phyloP scores from a whole-genome alignment of 2,888 invertebrate genomes.

The Leptinotarsa rubiginosa region DNA sequence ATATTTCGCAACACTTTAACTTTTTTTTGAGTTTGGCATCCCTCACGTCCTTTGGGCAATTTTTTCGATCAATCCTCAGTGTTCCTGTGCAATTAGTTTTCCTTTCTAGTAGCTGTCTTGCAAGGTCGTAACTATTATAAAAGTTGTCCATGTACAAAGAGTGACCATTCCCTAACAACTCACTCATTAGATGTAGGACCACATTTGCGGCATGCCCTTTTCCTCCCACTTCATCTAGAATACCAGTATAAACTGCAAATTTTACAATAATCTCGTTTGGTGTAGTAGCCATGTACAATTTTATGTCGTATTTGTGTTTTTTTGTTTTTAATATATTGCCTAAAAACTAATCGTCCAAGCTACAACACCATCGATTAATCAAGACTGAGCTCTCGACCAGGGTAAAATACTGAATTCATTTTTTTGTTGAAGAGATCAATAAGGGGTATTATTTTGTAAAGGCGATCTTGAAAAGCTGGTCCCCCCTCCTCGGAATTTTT shows the following conservation, averaged over 20 bases:
- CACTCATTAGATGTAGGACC: slow-evolving; percentile 22
- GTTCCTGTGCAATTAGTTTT: slow-evolving; percentile 28
- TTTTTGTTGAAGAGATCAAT: slow-evolving; percentile 56
- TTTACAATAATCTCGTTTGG: slow-evolving; percentile 23
- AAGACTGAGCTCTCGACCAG: slow-evolving; percentile 42
- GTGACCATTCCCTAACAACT: slow-evolving; percentile 36
- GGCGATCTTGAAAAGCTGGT: slow-evolving; percentile 16
- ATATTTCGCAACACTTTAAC: slow-evolving; percentile 29
- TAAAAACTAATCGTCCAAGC: slow-evolving; percentile 24
- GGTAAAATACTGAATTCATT: slow-evolving; percentile 45
- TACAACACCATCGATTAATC: slow-evolving; percentile 43
- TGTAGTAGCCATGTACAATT: slow-evolving; percentile 25
- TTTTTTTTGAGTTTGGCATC: slow-evolving; percentile 22
- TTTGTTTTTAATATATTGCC: slow-evolving; percentile 23
- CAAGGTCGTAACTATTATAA: slow-evolving; percentile 35
- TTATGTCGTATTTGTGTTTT: slow-evolving; percentile 25
- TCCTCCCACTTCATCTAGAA: slow-evolving; percentile 25
- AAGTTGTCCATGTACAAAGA: slow-evolving; percentile 41
- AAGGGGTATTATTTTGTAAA: slow-evolving; percentile 55
- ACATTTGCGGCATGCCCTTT: slow-evolving; percentile 26
- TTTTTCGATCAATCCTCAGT: slow-evolving; percentile 22
- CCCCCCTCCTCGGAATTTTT: slow-evolving; percentile 21
- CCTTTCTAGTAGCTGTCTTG: slow-evolving; percentile 23
- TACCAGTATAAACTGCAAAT: slow-evolving; percentile 27
- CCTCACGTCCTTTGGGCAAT: slow-evolving; percentile 1